Conservation (phyloP, 2,113 vertebrate species). For the Sinocyclocheilus grahami region DNA sequence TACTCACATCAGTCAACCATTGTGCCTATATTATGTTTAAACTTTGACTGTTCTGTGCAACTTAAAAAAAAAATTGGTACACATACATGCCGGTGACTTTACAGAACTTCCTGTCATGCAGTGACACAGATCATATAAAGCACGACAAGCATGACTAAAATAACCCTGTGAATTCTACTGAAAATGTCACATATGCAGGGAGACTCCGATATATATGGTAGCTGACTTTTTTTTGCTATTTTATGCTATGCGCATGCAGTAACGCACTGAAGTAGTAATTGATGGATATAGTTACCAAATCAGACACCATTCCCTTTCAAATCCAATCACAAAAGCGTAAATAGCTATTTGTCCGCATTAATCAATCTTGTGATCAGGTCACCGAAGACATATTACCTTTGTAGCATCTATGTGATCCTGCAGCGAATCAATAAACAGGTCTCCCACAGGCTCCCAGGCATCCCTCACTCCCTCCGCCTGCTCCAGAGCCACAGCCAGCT, state of each 20-base stretch:
- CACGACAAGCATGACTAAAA: conserved; percentile 1
- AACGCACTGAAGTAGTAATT: background rate
- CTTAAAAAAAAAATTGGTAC: background rate
- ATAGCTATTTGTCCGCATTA: background rate
- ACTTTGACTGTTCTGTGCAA: background rate
- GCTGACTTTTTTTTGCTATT: background rate
- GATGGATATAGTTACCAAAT: background rate
- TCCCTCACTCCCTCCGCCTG: conserved; percentile 89
- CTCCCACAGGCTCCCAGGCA: conserved; percentile 95
- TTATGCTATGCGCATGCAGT: background rate
- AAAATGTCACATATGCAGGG: background rate
- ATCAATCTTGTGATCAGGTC: background rate
- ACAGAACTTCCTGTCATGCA: background rate
- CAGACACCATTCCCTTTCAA: background rate
- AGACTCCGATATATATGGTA: background rate
- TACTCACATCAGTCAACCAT: background rate
- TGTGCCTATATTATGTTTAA: background rate
- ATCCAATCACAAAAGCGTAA: background rate
- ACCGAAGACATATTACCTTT: conserved; percentile 79
- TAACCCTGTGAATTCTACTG: background rate
- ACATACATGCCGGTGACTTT: background rate
- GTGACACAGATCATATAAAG: background rate
- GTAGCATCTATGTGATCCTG: conserved; percentile 94
- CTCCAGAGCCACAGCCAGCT: conserved; percentile 82
- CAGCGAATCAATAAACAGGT: conserved; percentile 95